Evolutionary conservation across 2,113 vertebrate species (phyloP).

Genomic region (Sterna hirundo): DNA sequence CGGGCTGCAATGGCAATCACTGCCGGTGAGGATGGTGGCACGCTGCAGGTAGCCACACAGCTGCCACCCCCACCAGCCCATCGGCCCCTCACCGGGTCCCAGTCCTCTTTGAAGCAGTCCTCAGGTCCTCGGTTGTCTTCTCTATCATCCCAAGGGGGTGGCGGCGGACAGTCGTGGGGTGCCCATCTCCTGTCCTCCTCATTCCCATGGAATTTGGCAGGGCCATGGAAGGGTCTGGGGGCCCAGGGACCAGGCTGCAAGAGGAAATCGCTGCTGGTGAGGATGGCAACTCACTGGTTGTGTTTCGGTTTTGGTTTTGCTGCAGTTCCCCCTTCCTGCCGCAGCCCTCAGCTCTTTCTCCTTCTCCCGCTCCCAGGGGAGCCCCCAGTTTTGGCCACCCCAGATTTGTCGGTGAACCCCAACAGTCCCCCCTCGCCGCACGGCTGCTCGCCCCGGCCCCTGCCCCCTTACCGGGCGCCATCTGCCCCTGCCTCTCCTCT

Average conservation of each 20-base stretch:
- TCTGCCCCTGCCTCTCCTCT: rapidly evolving
- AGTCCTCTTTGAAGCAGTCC: not conserved
- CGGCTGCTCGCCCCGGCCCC: rapidly evolving
- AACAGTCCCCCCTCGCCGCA: rapidly evolving
- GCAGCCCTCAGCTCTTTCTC: rapidly evolving
- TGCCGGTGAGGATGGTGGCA: not conserved
- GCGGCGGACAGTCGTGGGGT: rapidly evolving
- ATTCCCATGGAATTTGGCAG: rapidly evolving
- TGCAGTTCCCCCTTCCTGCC: not conserved
- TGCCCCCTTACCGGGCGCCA: not conserved
- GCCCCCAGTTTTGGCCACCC: not conserved
- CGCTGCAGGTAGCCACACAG: not conserved
- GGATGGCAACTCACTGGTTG: rapidly evolving
- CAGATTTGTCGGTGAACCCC: rapidly evolving
- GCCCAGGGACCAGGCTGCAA: not conserved
- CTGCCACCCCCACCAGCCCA: not conserved
- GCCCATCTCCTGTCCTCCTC: not conserved
- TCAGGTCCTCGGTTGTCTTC: rapidly evolving
- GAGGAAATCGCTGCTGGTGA: rapidly evolving
- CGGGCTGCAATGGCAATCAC: rapidly evolving
- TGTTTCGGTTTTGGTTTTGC: not conserved
- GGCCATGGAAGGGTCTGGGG: not conserved
- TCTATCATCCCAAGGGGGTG: not conserved
- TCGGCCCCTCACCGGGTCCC: not conserved
- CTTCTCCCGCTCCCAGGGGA: not conserved